Percentiles rank a stretch among this genome's conserved stretches.
Conservation (phyloP, 2,888 invertebrate species). For the Drosophila anceps region DNA sequence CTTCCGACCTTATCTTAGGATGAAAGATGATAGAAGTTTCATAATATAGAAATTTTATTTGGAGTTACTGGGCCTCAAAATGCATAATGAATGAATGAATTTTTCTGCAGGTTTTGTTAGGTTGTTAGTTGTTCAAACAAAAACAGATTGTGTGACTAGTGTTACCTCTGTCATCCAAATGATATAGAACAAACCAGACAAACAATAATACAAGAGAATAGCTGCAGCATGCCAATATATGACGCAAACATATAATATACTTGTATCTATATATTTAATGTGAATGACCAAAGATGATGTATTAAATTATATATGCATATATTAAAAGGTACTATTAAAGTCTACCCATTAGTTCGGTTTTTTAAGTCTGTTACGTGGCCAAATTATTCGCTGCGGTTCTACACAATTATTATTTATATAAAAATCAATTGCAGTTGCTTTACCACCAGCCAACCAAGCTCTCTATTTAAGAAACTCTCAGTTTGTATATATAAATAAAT, state of each 20-base stretch:
- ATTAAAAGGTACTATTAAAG: not conserved
- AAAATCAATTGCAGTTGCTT: not conserved
- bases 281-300: not conserved
- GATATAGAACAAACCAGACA: no score
- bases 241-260: not conserved
- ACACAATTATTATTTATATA: not conserved
- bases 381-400: not conserved
- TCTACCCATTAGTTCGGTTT: no score
- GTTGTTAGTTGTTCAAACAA: not conserved
- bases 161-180: no score
- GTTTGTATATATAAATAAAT: not conserved
- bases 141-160: not conserved
- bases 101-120: no score
- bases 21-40: no score
- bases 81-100: no score
- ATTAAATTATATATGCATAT: not conserved
- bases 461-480: not conserved
- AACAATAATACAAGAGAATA: not conserved
- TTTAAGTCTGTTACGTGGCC: no score
- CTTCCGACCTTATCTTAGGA: no score
- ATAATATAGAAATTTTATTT: no score
- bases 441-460: not conserved
- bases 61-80: no score
- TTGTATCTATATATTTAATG: not conserved
- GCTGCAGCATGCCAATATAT: not conserved